Base-by-base conservation (phyloP, 1,140 invertebrate genomes). In the Apis cerana region DNA sequence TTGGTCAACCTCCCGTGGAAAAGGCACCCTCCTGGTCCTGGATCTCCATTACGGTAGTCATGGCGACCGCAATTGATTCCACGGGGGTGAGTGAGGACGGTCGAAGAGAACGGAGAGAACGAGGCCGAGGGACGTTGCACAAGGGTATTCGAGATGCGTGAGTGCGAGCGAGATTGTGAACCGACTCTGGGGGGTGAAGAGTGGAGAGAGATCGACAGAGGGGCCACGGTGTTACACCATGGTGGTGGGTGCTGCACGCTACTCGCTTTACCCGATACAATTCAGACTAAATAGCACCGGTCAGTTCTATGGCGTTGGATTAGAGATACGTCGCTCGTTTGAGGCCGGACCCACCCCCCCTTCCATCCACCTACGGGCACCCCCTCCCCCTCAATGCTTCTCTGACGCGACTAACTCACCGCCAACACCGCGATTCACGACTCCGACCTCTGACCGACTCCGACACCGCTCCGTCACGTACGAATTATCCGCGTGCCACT, bases 31-130 rank as follows among this genome's bases (percentile, higher is more conserved):
- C 89, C 82, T 88, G 89, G 87, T 89, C 87, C 90, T 90, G 91
- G 90, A 92, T 93, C 91, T 93, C 92, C 91, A 93, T 93, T 93
- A 93, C 92, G 91, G 93, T 94, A 93, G 92, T 88, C 92, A 94
- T 94, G 93, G 90, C 92, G 91, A 94, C 93, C 92, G 86, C 93
- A 93, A 93, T 93, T 93, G 93, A 94, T 94, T 94, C 92, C 90
- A 92, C 87, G 89, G 91, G 90, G 90, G 85, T 80, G 80, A 43
- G 33, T 33, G 33, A 87, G 85, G 86, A 43, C 67, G 84, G 82
- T 81, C 86, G 82, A 82, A 83, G 83, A 89, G 86, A 83, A 83
- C 80, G 84, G 82, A 80, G 86, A 88, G 85, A 79, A 85, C 72
- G 79, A 85, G 81, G 65, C 68, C 82, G 85, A 86, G 74, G 85